These are phyloP conservation scores for Onchidella celtica DNA, from an alignment of 2,888 invertebrate genomes.

Conservation along the genomic window DNA sequence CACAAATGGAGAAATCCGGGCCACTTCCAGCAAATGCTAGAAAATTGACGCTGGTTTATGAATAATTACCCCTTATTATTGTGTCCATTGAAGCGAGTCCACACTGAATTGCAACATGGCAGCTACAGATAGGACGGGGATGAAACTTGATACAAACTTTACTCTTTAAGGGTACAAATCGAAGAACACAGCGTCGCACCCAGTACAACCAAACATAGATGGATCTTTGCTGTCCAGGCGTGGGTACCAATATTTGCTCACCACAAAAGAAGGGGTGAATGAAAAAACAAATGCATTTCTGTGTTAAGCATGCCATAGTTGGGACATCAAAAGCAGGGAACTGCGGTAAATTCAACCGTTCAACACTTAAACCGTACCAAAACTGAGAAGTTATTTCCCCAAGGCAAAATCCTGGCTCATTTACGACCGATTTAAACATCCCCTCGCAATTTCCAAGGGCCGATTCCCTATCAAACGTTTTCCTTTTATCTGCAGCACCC, in stretches of 20 bases:
- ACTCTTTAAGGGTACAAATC: too few species aligned
- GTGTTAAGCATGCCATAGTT: neutral
- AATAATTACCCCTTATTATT: too few species aligned
- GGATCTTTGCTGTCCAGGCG: neutral
- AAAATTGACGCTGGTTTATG: too few species aligned
- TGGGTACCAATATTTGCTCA: conserved; percentile 14
- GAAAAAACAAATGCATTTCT: neutral
- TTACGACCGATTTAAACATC: conserved; percentile 40
- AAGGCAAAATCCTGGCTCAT: conserved; percentile 38
- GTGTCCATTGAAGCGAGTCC: too few species aligned
- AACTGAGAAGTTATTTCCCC: conserved; percentile 41
- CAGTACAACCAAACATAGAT: neutral
- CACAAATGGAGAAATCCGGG: too few species aligned
- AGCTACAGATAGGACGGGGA: too few species aligned
- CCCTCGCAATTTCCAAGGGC: conserved; percentile 30
- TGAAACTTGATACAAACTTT: too few species aligned
- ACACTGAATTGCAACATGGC: too few species aligned
- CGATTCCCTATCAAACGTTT: conserved; percentile 16
- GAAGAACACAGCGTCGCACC: too few species aligned
- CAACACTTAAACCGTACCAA: conserved; percentile 15
- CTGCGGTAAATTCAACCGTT: conserved; percentile 14
- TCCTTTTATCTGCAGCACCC: conserved; percentile 30
- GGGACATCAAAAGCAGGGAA: conserved; percentile 26
- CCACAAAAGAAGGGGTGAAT: neutral
- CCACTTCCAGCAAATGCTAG: too few species aligned